phyloP scores from a whole-genome alignment of 2,797 vertebrate genomes.

The Sylvia borin region DNA sequence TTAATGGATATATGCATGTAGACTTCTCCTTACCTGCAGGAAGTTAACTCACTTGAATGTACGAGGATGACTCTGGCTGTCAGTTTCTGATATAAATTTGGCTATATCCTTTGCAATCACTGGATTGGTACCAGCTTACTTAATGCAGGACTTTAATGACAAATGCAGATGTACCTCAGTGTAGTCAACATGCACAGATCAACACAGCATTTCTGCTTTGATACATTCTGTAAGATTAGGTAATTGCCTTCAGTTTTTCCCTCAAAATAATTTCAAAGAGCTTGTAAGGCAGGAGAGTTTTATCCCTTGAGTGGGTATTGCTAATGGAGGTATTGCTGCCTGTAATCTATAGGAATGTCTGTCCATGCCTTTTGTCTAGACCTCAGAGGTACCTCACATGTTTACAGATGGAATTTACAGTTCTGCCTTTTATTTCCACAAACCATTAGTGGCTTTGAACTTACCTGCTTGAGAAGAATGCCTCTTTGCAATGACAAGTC shows the following conservation, averaged over 20 bases:
- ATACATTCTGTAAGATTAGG: neutral
- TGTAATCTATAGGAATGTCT: neutral
- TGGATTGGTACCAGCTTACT: neutral
- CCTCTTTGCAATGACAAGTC: neutral
- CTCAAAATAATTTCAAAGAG: neutral
- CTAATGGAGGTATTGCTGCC: neutral
- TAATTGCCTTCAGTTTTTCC: neutral
- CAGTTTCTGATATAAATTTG: neutral
- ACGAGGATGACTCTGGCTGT: neutral
- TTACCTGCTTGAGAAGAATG: neutral
- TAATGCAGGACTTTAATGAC: neutral
- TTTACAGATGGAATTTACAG: neutral
- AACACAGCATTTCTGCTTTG: neutral
- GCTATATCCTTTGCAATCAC: neutral
- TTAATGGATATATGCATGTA: neutral
- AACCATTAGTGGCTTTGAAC: neutral
- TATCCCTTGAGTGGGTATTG: neutral
- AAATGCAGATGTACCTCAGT: neutral
- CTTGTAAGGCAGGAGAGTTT: neutral
- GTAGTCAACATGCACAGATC: neutral
- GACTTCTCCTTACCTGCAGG: neutral
- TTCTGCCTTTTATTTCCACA: neutral
- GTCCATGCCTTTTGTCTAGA: neutral
- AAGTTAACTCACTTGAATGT: neutral
- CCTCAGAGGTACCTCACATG: neutral